Evolutionary conservation across 2,888 invertebrate genomes (phyloP).

Genomic region (Horisme vitalbata): DNA sequence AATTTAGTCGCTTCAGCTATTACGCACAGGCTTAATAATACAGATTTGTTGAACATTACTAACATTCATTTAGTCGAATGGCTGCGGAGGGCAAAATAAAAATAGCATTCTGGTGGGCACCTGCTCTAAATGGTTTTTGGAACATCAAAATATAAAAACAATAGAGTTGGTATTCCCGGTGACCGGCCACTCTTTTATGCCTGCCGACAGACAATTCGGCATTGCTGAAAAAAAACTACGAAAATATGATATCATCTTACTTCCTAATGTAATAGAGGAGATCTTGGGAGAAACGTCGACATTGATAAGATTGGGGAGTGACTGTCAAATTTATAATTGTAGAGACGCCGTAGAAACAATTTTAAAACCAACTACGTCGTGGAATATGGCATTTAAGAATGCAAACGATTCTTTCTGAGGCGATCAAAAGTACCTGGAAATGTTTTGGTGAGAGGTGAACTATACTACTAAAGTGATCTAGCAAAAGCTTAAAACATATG

Average conservation of each 20-base stretch:
- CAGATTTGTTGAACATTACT: conserved; percentile 18
- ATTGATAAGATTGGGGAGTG: conserved; percentile 28
- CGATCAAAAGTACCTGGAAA: conserved; percentile 24
- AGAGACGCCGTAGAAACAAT: conserved; percentile 18
- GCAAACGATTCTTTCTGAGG: conserved; percentile 27
- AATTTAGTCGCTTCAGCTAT: conserved; percentile 28
- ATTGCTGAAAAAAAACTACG: conserved; percentile 23
- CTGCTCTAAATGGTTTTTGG: conserved; percentile 15
- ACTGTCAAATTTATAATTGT: conserved; percentile 26
- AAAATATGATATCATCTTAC: conserved; percentile 25
- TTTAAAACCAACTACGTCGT: conserved; percentile 25
- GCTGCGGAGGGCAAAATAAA: conserved; percentile 32
- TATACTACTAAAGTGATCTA: conserved; percentile 26
- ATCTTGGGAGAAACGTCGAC: conserved; percentile 23
- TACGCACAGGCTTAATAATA: conserved; percentile 6
- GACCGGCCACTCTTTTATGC: conserved; percentile 32
- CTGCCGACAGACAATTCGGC: conserved; percentile 27
- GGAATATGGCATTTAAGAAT: conserved; percentile 29
- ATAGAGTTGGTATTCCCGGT: conserved; percentile 30
- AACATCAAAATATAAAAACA: conserved; percentile 13
- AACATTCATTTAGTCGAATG: conserved; percentile 25
- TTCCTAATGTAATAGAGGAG: conserved; percentile 25
- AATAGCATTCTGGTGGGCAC: conserved; percentile 16
- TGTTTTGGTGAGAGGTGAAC: conserved; percentile 27
- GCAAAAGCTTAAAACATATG: conserved; percentile 17